Evolutionary conservation across 2,888 invertebrate species (phyloP).

Genomic region (Pseudoips prasinana): DNA sequence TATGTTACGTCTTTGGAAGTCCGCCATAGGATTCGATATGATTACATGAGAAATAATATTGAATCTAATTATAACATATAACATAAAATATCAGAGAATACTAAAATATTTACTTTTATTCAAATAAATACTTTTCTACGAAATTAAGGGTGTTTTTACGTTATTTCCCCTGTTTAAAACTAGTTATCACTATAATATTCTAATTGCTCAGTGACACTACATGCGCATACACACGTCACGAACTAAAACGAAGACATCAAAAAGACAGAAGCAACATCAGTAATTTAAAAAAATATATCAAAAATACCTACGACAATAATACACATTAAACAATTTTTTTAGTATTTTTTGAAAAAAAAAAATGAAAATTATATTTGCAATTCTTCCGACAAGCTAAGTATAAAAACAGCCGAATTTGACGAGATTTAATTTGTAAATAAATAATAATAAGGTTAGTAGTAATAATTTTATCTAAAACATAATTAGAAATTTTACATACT

Average conservation of each 20-base stretch:
- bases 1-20: constrained; percentile 25
- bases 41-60: constrained; percentile 5
- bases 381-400: constrained; percentile 14
- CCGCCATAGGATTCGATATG: constrained; percentile 17
- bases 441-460: too few relatives aligned
- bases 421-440: too few relatives aligned
- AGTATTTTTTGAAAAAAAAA: neutral
- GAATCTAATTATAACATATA: constrained; percentile 6
- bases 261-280: too few relatives aligned
- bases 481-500: too few relatives aligned
- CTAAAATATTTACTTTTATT: constrained; percentile 4
- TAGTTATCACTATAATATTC: constrained; percentile 14
- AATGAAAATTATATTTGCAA: constrained; percentile 1
- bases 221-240: too few relatives aligned
- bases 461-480: too few relatives aligned
- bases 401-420: constrained; percentile 31
- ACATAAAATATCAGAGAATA: constrained; percentile 2
- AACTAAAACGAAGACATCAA: too few relatives aligned
- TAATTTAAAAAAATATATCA: too few relatives aligned
- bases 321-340: too few relatives aligned
- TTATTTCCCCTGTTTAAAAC: constrained; percentile 24
- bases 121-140: constrained; percentile 22
- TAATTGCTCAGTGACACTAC: too few relatives aligned
- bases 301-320: too few relatives aligned
- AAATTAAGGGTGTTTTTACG: constrained; percentile 32